Evolutionary conservation across 2,888 invertebrate genomes (phyloP).

Genomic region (Chymomyza procnemis): DNA sequence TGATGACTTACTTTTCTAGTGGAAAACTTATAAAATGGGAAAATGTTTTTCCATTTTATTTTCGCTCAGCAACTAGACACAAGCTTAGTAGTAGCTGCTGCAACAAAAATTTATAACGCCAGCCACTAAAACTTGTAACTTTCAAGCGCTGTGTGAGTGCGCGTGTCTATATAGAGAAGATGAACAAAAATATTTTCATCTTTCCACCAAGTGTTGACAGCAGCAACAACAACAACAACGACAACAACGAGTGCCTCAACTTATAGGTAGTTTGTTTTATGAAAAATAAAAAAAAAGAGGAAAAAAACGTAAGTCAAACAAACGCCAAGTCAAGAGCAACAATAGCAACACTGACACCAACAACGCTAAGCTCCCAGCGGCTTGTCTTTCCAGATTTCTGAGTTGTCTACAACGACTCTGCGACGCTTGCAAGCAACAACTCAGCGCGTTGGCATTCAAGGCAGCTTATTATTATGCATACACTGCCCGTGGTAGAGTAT

Average conservation of each 20-base stretch:
- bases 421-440: too few relatives aligned
- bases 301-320: background rate
- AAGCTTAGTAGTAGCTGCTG: background rate
- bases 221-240: background rate
- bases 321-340: background rate
- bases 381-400: too few relatives aligned
- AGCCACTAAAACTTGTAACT: background rate
- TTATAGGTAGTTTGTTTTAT: too few relatives aligned
- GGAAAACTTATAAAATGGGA: background rate
- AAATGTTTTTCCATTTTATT: background rate
- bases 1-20: conserved; percentile 1
- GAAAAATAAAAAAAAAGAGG: too few relatives aligned
- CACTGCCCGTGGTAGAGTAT: too few relatives aligned
- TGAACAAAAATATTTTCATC: background rate
- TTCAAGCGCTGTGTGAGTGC: background rate
- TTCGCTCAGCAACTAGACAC: background rate
- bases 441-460: too few relatives aligned
- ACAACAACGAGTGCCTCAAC: background rate
- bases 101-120: background rate
- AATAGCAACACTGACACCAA: too few relatives aligned
- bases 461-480: too few relatives aligned
- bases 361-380: too few relatives aligned
- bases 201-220: background rate
- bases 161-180: background rate
- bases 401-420: too few relatives aligned